Percentiles rank a stretch among this genome's conserved stretches.
phyloP scores from a whole-genome alignment of 2,113 vertebrate genomes.

The Puffinus mauretanicus region DNA sequence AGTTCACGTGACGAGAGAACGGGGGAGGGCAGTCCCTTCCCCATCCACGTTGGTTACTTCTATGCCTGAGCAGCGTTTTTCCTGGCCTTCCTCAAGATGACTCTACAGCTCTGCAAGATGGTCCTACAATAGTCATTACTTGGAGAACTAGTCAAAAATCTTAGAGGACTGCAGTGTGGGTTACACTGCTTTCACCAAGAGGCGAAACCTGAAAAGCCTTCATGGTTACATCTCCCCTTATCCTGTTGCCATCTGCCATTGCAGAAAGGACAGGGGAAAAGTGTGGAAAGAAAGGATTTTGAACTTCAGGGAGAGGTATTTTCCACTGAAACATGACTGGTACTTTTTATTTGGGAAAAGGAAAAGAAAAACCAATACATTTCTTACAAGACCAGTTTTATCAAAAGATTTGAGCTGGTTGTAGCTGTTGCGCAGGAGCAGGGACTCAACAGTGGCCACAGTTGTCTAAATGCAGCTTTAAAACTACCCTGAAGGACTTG shows the following conservation, averaged over 20 bases:
- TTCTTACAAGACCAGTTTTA: neutral
- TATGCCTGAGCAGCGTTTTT: neutral
- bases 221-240: rapidly evolving
- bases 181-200: neutral
- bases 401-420: neutral
- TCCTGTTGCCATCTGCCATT: neutral
- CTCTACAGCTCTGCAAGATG: neutral
- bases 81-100: neutral
- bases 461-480: neutral
- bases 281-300: neutral
- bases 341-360: neutral
- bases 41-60: rapidly evolving
- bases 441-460: neutral
- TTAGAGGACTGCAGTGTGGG: neutral
- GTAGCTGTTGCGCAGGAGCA: neutral
- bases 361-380: neutral
- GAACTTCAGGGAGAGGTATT: neutral
- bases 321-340: neutral
- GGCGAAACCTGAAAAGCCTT: neutral
- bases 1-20: rapidly evolving
- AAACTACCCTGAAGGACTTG: neutral
- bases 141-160: neutral
- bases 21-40: neutral
- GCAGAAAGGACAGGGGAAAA: neutral
- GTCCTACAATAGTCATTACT: neutral